These are phyloP conservation scores for Petaurus breviceps DNA, from an alignment of 2,113 vertebrate species.

Conservation along the genomic window DNA sequence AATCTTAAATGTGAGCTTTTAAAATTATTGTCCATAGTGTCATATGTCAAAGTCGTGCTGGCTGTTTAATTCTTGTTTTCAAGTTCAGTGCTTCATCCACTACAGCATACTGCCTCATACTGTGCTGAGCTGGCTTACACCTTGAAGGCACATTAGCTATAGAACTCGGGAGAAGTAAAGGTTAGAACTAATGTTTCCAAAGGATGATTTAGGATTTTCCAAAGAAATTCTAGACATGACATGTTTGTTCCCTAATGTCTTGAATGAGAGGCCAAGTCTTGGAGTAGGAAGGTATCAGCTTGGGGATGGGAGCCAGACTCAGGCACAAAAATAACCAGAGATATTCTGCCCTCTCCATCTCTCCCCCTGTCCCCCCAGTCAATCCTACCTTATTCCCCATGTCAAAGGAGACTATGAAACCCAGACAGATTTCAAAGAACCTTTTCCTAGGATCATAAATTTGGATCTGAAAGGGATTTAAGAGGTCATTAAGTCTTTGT, in stretches of 20 bases:
- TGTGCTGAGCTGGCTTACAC: not conserved
- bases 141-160: not conserved
- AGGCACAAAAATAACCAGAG: not conserved
- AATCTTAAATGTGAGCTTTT: not conserved
- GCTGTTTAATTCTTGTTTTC: not conserved
- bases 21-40: not conserved
- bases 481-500: not conserved
- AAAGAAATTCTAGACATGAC: not conserved
- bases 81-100: not conserved
- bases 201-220: not conserved
- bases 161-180: slow-evolving; percentile 9
- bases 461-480: not conserved
- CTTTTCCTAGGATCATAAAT: not conserved
- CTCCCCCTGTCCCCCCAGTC: too few species aligned
- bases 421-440: not conserved
- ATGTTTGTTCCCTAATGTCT: not conserved
- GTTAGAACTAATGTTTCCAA: not conserved
- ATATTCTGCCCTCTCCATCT: not conserved
- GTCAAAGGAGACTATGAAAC: not conserved
- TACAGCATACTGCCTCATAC: not conserved
- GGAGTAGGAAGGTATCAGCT: not conserved
- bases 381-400: not conserved
- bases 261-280: not conserved
- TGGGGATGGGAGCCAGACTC: not conserved
- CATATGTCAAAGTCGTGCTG: not conserved